Evolutionary conservation across 2,797 vertebrate species (phyloP).

Genomic region (Tapirus indicus): DNA sequence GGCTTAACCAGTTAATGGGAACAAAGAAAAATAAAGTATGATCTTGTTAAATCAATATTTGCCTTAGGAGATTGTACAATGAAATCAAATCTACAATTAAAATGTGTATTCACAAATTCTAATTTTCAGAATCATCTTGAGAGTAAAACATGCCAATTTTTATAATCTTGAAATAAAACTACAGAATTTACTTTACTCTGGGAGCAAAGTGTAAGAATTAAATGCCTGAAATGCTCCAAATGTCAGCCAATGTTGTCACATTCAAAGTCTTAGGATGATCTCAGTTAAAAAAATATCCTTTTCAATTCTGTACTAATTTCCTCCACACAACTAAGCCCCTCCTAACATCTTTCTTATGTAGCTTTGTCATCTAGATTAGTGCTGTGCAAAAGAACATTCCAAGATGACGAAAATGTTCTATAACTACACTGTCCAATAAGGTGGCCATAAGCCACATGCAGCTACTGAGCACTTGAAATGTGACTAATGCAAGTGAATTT

Average conservation of each 20-base stretch:
- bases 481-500: constrained; percentile 34
- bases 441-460: not conserved
- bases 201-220: not conserved
- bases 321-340: not conserved
- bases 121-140: constrained; percentile 29
- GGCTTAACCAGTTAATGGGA: not conserved
- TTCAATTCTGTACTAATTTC: not conserved
- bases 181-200: not conserved
- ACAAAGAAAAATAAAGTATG: constrained; percentile 12
- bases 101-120: constrained; percentile 38
- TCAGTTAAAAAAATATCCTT: constrained; percentile 10
- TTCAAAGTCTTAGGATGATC: not conserved
- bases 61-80: constrained; percentile 30
- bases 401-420: not conserved
- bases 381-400: constrained; percentile 20
- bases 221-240: constrained; percentile 11
- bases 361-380: not conserved
- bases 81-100: not conserved
- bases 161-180: constrained; percentile 13
- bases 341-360: not conserved
- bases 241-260: not conserved
- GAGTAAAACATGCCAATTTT: not conserved
- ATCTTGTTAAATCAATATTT: constrained; percentile 1
- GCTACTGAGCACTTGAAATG: not conserved
- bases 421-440: not conserved